These are phyloP conservation scores for Episyrphus balteatus DNA, from an alignment of 1,140 invertebrate genomes.

Conservation along the genomic window DNA sequence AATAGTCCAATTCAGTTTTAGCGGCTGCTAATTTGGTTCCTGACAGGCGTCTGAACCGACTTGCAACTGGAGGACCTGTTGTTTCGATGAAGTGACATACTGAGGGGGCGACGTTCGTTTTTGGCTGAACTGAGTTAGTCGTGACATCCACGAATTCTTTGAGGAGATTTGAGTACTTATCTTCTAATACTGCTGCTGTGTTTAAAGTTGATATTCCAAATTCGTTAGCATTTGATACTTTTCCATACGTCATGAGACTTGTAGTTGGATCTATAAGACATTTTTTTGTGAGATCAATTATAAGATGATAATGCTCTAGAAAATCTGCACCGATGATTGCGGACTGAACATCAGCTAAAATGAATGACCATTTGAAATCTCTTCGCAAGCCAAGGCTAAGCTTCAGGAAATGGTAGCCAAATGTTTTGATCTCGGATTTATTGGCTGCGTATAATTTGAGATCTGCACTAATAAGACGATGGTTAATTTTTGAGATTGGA, in stretches of 20 bases:
- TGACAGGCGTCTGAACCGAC: slow-evolving; percentile 27
- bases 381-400: slow-evolving; percentile 17
- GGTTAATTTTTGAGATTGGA: too few relatives aligned
- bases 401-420: too few relatives aligned
- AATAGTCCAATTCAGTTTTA: slow-evolving; percentile 19
- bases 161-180: slow-evolving; percentile 12
- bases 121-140: not conserved
- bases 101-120: not conserved
- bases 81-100: slow-evolving; percentile 15
- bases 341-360: slow-evolving; percentile 15
- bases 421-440: too few relatives aligned
- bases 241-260: slow-evolving; percentile 5
- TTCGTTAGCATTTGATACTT: slow-evolving; percentile 4
- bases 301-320: slow-evolving; percentile 20
- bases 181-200: not conserved
- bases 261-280: slow-evolving; percentile 18
- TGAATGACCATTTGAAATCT: slow-evolving; percentile 32
- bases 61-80: slow-evolving; percentile 19
- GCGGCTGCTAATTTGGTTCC: slow-evolving; percentile 21
- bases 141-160: slow-evolving; percentile 17
- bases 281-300: slow-evolving; percentile 23
- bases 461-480: too few relatives aligned
- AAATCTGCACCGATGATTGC: slow-evolving; percentile 34
- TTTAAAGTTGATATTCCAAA: not conserved
- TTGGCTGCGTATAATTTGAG: too few relatives aligned